phyloP scores from a whole-genome alignment of 2,113 vertebrate genomes.

The Hippocampus mohnikei region DNA sequence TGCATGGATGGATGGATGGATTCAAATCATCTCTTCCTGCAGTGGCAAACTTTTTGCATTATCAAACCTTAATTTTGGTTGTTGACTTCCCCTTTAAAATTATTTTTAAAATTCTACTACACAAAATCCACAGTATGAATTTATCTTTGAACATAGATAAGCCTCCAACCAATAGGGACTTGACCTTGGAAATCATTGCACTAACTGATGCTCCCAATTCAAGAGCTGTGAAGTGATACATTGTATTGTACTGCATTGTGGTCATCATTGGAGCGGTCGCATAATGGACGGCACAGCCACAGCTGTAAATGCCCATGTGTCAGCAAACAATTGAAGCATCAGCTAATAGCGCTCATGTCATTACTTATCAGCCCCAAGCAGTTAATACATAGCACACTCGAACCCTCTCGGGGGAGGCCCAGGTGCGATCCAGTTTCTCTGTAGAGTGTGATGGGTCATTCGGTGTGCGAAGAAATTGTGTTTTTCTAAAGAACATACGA shows the following conservation, averaged over 20 bases:
- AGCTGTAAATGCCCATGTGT: conserved; percentile 46
- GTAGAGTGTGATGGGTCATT: conserved; percentile 26
- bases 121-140: background rate
- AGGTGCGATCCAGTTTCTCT: conserved; percentile 24
- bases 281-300: conserved; percentile 16
- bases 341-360: conserved; percentile 30
- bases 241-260: conserved; percentile 6
- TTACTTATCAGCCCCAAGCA: conserved; percentile 32
- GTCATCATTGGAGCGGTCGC: conserved; percentile 14
- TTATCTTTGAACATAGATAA: conserved; percentile 1
- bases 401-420: conserved; percentile 26
- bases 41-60: no score
- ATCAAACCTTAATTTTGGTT: no score
- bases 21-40: no score
- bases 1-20: no score
- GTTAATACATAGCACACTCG: conserved; percentile 12
- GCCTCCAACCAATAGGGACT: background rate
- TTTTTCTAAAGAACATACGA: background rate
- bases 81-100: background rate
- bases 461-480: background rate
- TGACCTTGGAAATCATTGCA: conserved; percentile 3
- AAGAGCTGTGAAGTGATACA: background rate
- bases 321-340: conserved; percentile 35
- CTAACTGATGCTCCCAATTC: conserved; percentile 8
- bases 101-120: background rate